Evolutionary conservation across 92 coral and sea anemone genomes (phyloP).

Genomic region (Phenganax marumi): DNA sequence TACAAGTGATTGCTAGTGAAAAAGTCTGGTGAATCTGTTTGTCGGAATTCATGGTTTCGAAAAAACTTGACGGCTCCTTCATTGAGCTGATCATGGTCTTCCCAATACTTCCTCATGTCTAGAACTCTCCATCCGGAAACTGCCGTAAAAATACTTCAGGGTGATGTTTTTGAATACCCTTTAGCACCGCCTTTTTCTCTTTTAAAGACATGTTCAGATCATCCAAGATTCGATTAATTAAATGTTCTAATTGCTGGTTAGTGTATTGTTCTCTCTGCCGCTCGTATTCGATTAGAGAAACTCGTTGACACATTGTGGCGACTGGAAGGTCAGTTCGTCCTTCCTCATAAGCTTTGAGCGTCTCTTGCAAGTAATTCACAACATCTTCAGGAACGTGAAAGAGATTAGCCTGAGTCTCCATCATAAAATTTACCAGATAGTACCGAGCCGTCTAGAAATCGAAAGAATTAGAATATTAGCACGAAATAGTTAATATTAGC

Average conservation of each 20-base stretch:
- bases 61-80: too few species aligned
- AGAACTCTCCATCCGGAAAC: constrained; percentile 77
- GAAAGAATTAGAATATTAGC: neutral
- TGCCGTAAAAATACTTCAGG: constrained; percentile 66
- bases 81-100: too few species aligned
- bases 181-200: constrained; percentile 68
- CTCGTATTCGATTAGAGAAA: constrained; percentile 63
- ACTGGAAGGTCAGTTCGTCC: constrained; percentile 64
- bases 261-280: constrained; percentile 59
- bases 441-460: constrained; percentile 52
- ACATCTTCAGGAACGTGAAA: constrained; percentile 63
- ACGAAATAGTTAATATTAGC: neutral
- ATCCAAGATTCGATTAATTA: constrained; percentile 66
- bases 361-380: constrained; percentile 51
- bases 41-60: neutral
- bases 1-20: too few species aligned
- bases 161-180: constrained; percentile 71
- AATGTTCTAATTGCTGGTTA: constrained; percentile 48
- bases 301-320: constrained; percentile 58
- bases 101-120: neutral
- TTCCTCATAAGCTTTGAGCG: constrained; percentile 45
- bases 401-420: constrained; percentile 58
- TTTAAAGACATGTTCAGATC: constrained; percentile 70
- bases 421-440: constrained; percentile 65
- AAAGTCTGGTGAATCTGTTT: too few species aligned